phyloP scores from a whole-genome alignment of 2,113 vertebrate species.

The Climacteris rufus region DNA sequence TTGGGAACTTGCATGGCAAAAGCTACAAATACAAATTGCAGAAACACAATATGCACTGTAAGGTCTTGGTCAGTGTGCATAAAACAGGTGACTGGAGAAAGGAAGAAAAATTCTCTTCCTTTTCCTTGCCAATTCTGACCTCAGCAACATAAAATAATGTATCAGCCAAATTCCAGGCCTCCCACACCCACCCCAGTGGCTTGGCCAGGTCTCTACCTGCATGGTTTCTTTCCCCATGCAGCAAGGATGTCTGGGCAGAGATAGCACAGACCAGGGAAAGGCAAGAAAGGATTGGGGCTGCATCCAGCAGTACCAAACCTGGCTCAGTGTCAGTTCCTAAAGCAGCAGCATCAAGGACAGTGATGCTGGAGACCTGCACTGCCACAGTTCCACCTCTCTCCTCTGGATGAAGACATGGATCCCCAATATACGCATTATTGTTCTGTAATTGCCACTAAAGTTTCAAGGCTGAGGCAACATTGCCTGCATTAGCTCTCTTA shows the following conservation, averaged over 20 bases:
- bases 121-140: background rate
- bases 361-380: background rate
- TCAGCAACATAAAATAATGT: background rate
- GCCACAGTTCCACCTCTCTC: background rate
- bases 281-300: background rate
- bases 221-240: background rate
- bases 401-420: background rate
- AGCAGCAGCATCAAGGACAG: background rate
- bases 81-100: background rate
- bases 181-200: background rate
- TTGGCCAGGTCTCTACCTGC: background rate
- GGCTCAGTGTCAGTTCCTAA: background rate
- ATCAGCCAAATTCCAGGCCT: background rate
- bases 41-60: background rate
- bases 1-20: background rate
- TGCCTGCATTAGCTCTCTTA: background rate
- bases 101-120: background rate
- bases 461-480: background rate
- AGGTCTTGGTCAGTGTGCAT: accelerated
- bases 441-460: background rate
- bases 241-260: background rate
- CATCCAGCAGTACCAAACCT: background rate
- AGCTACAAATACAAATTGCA: background rate
- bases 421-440: background rate
- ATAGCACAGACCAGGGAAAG: background rate